These are phyloP conservation scores for Nicator chloris DNA, from an alignment of 2,113 vertebrate genomes.

Conservation along the genomic window DNA sequence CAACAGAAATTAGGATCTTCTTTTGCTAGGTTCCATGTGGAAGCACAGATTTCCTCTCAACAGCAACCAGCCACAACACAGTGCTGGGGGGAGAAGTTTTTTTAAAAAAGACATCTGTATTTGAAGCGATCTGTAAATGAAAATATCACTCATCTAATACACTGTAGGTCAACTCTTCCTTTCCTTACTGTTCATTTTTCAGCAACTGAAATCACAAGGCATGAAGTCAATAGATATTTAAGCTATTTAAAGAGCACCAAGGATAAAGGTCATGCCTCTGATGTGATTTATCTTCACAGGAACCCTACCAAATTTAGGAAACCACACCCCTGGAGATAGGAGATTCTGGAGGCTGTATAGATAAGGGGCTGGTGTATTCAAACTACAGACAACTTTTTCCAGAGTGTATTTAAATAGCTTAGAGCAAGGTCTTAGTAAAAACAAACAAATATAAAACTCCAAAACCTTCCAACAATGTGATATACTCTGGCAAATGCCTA, in stretches of 20 bases:
- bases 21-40: neutral
- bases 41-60: neutral
- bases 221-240: constrained; percentile 34
- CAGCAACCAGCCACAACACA: neutral
- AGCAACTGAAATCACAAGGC: constrained; percentile 9
- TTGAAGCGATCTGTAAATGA: neutral
- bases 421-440: neutral
- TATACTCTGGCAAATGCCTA: neutral
- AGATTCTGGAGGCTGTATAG: constrained; percentile 62
- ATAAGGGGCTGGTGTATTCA: constrained; percentile 67
- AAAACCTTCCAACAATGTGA: neutral
- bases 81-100: neutral
- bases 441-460: neutral
- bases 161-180: constrained; percentile 31
- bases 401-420: constrained; percentile 25
- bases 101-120: neutral
- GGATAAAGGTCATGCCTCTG: constrained; percentile 48
- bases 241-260: constrained; percentile 44
- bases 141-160: neutral
- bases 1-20: neutral
- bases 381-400: constrained; percentile 61
- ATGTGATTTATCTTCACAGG: constrained; percentile 69
- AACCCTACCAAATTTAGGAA: constrained; percentile 58
- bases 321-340: constrained; percentile 57
- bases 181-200: constrained; percentile 28